phyloP scores from a whole-genome alignment of 2,888 invertebrate genomes.

The Drosophila mayaguana region DNA sequence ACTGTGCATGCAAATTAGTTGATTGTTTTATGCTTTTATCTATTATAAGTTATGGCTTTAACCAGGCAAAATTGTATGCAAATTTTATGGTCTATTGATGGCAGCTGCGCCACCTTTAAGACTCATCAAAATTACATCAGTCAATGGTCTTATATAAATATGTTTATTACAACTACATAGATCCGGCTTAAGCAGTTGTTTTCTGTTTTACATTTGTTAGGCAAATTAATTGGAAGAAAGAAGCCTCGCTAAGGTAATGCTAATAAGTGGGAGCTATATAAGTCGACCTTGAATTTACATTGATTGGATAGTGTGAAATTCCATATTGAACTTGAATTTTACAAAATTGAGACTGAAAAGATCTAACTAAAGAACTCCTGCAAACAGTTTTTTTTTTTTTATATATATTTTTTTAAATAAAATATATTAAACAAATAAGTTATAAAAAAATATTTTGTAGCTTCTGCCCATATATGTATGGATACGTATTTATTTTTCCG shows the following conservation, averaged over 20 bases:
- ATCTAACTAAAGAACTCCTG: not conserved
- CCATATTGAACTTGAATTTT: not conserved
- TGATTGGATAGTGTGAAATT: not conserved
- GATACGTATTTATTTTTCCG: no score
- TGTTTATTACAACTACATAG: conserved; percentile 41
- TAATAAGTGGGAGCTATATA: conserved; percentile 4
- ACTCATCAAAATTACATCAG: conserved; percentile 37
- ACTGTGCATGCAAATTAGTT: conserved; percentile 61
- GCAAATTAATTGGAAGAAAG: conserved; percentile 3
- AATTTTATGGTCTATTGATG: conserved; percentile 59
- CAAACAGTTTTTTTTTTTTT: no score
- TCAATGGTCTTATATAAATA: conserved; percentile 37
- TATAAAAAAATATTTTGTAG: no score
- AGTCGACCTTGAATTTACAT: conserved; percentile 17
- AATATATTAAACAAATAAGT: no score
- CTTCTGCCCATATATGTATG: no score
- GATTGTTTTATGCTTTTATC: conserved; percentile 62
- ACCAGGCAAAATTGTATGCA: conserved; percentile 52
- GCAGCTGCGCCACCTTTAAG: conserved; percentile 35
- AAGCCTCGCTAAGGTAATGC: conserved; percentile 4
- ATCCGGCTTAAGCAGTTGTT: conserved; percentile 33
- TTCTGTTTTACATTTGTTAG: conserved; percentile 1
- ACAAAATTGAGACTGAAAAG: not conserved
- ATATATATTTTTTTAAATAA: no score
- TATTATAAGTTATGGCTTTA: conserved; percentile 42